These are phyloP conservation scores for Teinopalpus imperialis DNA, from an alignment of 2,888 invertebrate genomes.

Conservation along the genomic window DNA sequence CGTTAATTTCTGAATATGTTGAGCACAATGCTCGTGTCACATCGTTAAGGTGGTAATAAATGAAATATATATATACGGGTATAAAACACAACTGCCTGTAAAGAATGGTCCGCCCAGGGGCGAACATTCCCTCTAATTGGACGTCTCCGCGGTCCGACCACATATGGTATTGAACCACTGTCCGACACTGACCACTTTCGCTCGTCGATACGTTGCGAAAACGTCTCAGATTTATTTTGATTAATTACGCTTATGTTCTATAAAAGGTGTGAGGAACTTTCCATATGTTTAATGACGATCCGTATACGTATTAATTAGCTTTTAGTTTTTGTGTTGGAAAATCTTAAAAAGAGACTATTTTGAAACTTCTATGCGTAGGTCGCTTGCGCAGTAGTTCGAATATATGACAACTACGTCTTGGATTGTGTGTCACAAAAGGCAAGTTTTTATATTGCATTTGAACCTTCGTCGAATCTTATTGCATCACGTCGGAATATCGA, in stretches of 20 bases:
- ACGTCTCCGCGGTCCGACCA: constrained; percentile 56
- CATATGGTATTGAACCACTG: constrained; percentile 59
- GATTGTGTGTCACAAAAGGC: too few species aligned
- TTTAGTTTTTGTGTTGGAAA: background rate
- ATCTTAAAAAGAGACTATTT: background rate
- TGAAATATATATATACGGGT: constrained; percentile 9
- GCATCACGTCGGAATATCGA: too few species aligned
- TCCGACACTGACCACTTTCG: constrained; percentile 65
- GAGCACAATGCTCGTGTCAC: constrained; percentile 4
- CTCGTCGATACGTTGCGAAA: constrained; percentile 37
- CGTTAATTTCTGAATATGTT: background rate
- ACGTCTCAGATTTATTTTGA: constrained; percentile 12
- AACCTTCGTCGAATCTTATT: too few species aligned
- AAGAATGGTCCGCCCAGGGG: constrained; percentile 45
- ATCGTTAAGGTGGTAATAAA: constrained; percentile 6
- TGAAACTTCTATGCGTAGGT: too few species aligned
- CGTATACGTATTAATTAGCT: constrained; percentile 5
- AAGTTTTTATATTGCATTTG: too few species aligned
- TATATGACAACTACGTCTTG: too few species aligned
- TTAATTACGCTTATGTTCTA: constrained; percentile 12
- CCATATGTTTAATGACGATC: constrained; percentile 2
- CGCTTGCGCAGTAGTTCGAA: too few species aligned
- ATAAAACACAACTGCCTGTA: constrained; percentile 52
- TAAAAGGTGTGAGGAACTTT: constrained; percentile 9
- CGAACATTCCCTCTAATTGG: constrained; percentile 78